Conservation (phyloP, 2,113 vertebrate genomes). For the Numenius arquata region DNA sequence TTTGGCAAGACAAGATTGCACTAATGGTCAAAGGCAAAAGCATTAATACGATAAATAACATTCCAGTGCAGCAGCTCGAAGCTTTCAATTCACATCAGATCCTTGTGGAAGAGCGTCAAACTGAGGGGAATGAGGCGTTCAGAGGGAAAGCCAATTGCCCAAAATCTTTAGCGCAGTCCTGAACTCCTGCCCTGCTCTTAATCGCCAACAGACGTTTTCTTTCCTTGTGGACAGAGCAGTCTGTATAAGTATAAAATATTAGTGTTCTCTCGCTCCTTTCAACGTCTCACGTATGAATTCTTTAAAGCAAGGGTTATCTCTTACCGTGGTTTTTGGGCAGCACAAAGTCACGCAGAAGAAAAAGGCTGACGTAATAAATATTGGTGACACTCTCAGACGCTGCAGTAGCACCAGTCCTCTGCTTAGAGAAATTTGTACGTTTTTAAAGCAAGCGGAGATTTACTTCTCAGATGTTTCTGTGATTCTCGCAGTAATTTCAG, state of each 20-base stretch:
- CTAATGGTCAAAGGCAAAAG: neutral
- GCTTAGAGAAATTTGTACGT: accelerated
- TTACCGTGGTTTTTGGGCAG: neutral
- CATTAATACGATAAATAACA: neutral
- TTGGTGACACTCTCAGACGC: neutral
- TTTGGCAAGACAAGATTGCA: neutral
- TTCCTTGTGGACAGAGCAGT: neutral
- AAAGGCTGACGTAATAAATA: neutral
- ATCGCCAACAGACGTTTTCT: neutral
- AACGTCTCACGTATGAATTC: neutral
- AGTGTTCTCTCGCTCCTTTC: neutral
- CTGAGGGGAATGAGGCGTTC: neutral
- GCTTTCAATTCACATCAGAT: neutral
- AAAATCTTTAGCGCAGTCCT: neutral
- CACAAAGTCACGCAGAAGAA: neutral
- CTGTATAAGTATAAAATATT: neutral
- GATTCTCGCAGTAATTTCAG: neutral
- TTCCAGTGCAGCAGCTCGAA: neutral
- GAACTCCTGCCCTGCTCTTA: neutral
- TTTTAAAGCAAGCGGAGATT: neutral
- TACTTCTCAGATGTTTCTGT: neutral
- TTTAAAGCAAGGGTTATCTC: neutral
- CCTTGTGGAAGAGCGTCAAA: accelerated
- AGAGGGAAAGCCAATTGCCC: neutral
- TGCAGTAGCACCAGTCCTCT: neutral